A percentile compares a stretch with the other conserved stretches of the same genome.
These are phyloP conservation scores for Leptopilina drosophilae DNA, from an alignment of 2,888 invertebrate species.

Conservation along the genomic window DNA sequence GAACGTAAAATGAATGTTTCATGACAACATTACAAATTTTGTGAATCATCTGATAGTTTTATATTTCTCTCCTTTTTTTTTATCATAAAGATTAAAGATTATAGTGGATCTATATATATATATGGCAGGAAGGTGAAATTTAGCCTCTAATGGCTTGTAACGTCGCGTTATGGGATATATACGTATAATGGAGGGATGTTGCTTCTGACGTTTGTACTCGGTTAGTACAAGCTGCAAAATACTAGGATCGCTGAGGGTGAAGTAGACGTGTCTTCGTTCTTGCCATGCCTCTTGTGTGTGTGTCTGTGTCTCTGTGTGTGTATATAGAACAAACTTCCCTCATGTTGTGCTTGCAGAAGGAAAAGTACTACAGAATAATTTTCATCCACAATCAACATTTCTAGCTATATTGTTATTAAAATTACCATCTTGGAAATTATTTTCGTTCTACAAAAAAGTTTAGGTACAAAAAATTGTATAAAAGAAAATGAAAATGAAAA, in stretches of 20 bases:
- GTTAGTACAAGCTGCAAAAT: conserved; percentile 27
- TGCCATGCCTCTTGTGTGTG: neutral
- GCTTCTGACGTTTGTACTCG: conserved; percentile 21
- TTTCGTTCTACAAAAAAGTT: no score
- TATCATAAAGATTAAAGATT: conserved; percentile 6
- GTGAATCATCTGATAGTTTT: conserved; percentile 5
- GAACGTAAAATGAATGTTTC: neutral
- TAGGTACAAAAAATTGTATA: no score
- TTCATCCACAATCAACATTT: no score
- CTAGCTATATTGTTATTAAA: no score
- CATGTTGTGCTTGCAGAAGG: neutral
- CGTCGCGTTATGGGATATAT: conserved; percentile 9
- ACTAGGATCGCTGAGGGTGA: conserved; percentile 32
- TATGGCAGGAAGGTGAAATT: neutral
- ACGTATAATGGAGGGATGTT: conserved; percentile 18
- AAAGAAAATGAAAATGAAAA: no score
- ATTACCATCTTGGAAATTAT: no score
- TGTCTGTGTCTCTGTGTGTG: neutral
- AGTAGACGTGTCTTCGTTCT: conserved; percentile 1
- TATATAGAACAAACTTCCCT: conserved; percentile 10
- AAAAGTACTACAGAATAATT: no score
- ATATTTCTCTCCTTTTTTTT: neutral
- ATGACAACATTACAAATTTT: neutral
- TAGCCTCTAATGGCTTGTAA: conserved; percentile 34
- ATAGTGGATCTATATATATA: neutral